phyloP scores from a whole-genome alignment of 2,797 vertebrate genomes.

The Myotis pilosus region DNA sequence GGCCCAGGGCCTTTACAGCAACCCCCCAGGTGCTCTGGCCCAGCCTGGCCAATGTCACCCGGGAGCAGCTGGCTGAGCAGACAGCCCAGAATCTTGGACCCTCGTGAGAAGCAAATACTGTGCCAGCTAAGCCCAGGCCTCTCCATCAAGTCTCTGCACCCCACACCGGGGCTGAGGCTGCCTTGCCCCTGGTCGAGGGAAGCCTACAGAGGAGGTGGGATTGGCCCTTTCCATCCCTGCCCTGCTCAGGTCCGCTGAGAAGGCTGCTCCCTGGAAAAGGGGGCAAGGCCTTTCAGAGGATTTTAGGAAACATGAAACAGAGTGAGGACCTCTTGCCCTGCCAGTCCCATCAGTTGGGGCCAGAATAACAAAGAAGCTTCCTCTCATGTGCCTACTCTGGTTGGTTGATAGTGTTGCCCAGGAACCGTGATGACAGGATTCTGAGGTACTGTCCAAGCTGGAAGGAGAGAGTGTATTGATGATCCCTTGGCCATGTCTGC shows the following conservation, averaged over 20 bases:
- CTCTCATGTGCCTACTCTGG: neutral
- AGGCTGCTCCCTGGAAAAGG: neutral
- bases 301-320: neutral
- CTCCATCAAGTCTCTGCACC: neutral
- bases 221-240: neutral
- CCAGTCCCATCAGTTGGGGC: neutral
- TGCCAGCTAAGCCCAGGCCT: neutral
- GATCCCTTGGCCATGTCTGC: neutral
- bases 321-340: neutral
- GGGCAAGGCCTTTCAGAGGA: neutral
- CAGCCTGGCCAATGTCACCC: neutral
- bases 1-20: neutral
- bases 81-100: neutral
- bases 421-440: too few species aligned
- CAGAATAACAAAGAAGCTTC: neutral
- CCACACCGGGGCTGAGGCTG: too few species aligned
- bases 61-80: neutral
- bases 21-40: neutral
- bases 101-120: neutral
- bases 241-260: too few species aligned
- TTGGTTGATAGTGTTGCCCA: accelerated
- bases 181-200: neutral
- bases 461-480: neutral
- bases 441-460: neutral
- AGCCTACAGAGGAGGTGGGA: neutral